A percentile compares a stretch with the other conserved stretches of the same genome.
Evolutionary conservation across 2,797 vertebrate genomes (phyloP).

Genomic region (Enteromius anoplus): DNA sequence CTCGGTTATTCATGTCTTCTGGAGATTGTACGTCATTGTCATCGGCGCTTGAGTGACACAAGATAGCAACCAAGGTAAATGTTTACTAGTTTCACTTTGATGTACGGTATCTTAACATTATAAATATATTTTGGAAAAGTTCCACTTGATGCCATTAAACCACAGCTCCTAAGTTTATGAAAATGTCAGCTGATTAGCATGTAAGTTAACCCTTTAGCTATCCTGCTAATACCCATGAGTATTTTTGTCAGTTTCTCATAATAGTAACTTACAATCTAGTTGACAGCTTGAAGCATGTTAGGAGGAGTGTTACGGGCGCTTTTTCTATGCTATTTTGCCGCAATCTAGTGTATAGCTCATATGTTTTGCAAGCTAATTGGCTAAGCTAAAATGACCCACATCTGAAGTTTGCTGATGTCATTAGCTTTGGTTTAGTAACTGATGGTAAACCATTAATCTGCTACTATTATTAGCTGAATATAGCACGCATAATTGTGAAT

Average conservation of each 20-base stretch:
- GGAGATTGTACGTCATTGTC: conserved; percentile 24
- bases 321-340: background rate
- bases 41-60: conserved; percentile 28
- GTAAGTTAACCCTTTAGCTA: background rate
- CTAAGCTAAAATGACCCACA: conserved; percentile 30
- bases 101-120: conserved; percentile 2
- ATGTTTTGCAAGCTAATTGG: conserved; percentile 2
- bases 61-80: conserved; percentile 52
- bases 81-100: conserved; percentile 32
- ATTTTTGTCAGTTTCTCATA: background rate
- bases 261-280: too few relatives aligned
- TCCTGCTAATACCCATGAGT: background rate
- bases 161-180: background rate
- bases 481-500: background rate
- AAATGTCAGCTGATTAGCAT: conserved; percentile 28
- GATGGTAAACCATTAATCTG: background rate
- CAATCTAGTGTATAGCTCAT: background rate
- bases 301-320: background rate
- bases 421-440: conserved; percentile 27
- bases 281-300: background rate
- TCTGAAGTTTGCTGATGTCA: conserved; percentile 37
- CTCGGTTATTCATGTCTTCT: conserved; percentile 36
- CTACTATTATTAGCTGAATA: background rate
- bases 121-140: background rate
- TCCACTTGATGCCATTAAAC: background rate